phyloP scores from a whole-genome alignment of 23 tunicate genomes.

The Styela clava region DNA sequence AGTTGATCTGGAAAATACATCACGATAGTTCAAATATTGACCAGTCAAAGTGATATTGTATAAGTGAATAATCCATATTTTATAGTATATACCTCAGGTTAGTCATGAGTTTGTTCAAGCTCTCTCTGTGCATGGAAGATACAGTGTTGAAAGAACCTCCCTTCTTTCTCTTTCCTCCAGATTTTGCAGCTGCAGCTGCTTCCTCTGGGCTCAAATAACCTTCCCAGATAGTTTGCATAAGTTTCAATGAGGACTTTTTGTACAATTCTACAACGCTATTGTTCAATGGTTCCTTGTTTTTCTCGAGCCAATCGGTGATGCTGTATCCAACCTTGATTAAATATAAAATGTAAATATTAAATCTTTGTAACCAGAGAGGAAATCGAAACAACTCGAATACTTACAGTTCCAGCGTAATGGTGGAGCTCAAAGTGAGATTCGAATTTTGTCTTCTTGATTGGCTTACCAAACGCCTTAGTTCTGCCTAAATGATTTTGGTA shows the following conservation, averaged over 20 bases:
- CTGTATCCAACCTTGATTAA: conserved; percentile 76
- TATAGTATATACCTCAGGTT: conserved; percentile 78
- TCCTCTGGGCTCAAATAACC: conserved; percentile 39
- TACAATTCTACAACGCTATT: conserved; percentile 87
- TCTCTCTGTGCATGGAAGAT: conserved; percentile 83
- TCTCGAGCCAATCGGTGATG: conserved; percentile 85
- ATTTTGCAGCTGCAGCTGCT: conserved; percentile 78
- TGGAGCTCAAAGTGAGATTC: conserved; percentile 91
- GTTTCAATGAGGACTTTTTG: conserved; percentile 69
- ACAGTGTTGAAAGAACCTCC: conserved; percentile 94
- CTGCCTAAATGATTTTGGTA: conserved; percentile 89
- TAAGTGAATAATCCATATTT: too few species aligned
- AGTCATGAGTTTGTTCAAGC: conserved; percentile 82
- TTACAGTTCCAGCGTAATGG: conserved; percentile 97
- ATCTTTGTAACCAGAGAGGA: too few species aligned
- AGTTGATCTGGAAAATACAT: conserved; percentile 50
- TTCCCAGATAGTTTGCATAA: conserved; percentile 66
- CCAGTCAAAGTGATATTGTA: too few species aligned
- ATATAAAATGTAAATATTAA: background rate
- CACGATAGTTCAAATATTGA: too few species aligned
- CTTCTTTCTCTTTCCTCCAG: conserved; percentile 98
- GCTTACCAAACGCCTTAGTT: conserved; percentile 86
- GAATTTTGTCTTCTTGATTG: conserved; percentile 69
- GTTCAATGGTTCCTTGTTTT: conserved; percentile 96
- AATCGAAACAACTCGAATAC: conserved; percentile 13